A percentile compares a stretch with the other conserved stretches of the same genome.
Evolutionary conservation across 2,797 vertebrate species (phyloP).

Genomic region (Benthosema pterotum): DNA sequence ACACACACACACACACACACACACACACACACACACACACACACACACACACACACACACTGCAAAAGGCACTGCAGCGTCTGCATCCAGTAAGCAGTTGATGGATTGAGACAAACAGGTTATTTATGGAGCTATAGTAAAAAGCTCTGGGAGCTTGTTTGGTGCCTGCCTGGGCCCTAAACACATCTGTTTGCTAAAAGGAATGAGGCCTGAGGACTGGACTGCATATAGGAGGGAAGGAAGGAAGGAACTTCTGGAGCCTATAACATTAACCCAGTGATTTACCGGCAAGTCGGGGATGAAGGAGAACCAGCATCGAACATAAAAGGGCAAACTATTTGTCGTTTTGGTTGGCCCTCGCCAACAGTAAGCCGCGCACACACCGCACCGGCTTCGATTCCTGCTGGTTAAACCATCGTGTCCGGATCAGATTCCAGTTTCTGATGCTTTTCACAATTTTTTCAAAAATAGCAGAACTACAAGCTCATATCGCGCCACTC

Average conservation of each 20-base stretch:
- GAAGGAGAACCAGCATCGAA: constrained; percentile 57
- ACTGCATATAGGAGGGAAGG: no score
- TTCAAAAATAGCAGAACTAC: no score
- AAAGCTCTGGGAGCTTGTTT: constrained; percentile 61
- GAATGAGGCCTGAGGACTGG: constrained; percentile 51
- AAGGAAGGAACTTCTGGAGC: constrained; percentile 58
- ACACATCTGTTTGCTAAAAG: constrained; percentile 71
- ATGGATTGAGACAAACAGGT: constrained; percentile 76
- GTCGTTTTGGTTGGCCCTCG: constrained; percentile 11
- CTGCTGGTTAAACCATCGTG: no score
- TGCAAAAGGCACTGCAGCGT: constrained; percentile 46
- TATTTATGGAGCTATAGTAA: constrained; percentile 72
- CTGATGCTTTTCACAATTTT: no score
- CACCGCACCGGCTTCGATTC: no score
- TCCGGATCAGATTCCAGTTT: no score
- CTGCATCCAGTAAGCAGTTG: constrained; percentile 61
- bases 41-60: constrained; percentile 42
- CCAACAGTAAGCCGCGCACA: no score
- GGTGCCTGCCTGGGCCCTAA: constrained; percentile 56
- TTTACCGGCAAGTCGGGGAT: constrained; percentile 30
- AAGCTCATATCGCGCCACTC: no score
- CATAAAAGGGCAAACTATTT: constrained; percentile 31
- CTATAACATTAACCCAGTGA: constrained; percentile 42
- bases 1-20: no score
- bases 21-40: no score